phyloP scores from a whole-genome alignment of 2,113 vertebrate genomes.

The Indicator maculatus region DNA sequence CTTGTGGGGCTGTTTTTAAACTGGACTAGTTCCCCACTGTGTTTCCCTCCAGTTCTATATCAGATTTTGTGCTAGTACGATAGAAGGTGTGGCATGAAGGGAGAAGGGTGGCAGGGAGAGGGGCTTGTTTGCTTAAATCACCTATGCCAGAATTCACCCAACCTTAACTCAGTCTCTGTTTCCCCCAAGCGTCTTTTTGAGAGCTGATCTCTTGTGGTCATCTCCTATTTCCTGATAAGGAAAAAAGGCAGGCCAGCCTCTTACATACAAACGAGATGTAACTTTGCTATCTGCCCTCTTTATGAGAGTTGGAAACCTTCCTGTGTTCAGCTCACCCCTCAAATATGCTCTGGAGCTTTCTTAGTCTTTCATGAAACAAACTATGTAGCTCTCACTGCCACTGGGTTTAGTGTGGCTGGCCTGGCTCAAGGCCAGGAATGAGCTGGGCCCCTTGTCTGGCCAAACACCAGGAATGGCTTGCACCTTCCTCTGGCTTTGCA shows the following conservation, averaged over 20 bases:
- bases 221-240: slow-evolving; percentile 43
- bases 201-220: not conserved
- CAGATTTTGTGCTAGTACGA: not conserved
- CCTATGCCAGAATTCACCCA: not conserved
- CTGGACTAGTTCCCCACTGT: not conserved
- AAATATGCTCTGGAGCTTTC: slow-evolving; percentile 47
- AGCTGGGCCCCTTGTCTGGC: slow-evolving; percentile 16
- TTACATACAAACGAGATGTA: not conserved
- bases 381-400: not conserved
- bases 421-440: not conserved
- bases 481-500: not conserved
- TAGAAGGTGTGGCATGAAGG: not conserved
- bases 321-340: slow-evolving; percentile 8
- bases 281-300: slow-evolving; percentile 36
- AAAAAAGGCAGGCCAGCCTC: slow-evolving; percentile 14
- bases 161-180: not conserved
- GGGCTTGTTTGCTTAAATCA: fast-evolving
- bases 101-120: not conserved
- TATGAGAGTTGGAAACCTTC: slow-evolving; percentile 43
- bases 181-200: not conserved
- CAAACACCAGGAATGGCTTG: not conserved
- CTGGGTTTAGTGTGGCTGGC: not conserved
- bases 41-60: not conserved
- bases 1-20: not conserved
- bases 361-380: slow-evolving; percentile 1